phyloP scores from a whole-genome alignment of 2,797 vertebrate genomes.

The Lacerta viridis region DNA sequence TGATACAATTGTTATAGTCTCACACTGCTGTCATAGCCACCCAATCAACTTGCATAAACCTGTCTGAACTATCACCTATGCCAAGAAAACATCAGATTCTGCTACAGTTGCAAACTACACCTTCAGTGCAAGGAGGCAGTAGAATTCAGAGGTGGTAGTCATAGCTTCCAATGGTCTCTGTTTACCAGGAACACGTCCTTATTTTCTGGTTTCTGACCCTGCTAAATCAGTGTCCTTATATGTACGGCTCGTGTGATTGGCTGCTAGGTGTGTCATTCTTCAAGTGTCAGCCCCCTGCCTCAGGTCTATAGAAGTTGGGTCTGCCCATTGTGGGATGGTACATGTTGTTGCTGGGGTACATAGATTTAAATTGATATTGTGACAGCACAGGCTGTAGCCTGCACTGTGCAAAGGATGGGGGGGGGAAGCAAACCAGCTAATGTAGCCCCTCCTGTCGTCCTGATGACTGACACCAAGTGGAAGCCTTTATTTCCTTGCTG shows the following conservation, averaged over 20 bases:
- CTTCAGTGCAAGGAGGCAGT: neutral
- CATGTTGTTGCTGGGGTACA: too few relatives aligned
- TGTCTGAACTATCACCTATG: neutral
- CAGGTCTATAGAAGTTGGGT: neutral
- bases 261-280: neutral
- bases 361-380: neutral
- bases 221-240: neutral
- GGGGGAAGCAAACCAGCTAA: too few relatives aligned
- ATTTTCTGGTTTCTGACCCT: neutral
- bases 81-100: neutral
- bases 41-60: neutral
- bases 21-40: neutral
- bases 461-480: too few relatives aligned
- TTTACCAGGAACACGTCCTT: neutral
- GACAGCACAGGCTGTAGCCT: neutral
- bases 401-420: neutral
- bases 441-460: too few relatives aligned
- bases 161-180: neutral
- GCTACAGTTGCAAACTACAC: neutral
- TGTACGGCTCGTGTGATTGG: neutral
- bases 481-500: too few relatives aligned
- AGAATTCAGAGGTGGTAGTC: neutral
- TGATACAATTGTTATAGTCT: constrained; percentile 9
- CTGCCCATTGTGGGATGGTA: too few relatives aligned
- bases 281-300: neutral